Conservation (phyloP, 2,113 vertebrate species). For the Stigmatopora argus region DNA sequence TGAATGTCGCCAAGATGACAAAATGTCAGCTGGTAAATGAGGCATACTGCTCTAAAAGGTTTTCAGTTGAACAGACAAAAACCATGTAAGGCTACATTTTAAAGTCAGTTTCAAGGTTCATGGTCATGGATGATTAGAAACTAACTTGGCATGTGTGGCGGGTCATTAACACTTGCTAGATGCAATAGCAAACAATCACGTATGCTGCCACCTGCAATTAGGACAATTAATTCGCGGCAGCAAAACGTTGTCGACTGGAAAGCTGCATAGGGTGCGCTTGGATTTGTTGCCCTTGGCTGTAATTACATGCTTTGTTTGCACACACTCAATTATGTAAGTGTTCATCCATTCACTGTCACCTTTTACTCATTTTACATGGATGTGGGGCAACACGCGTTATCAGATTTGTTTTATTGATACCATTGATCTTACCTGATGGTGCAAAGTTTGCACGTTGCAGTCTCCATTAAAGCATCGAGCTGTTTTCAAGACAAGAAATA, state of each 20-base stretch:
- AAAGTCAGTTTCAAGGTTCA: background rate
- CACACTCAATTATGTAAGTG: slow-evolving; percentile 18
- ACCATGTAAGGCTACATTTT: slow-evolving; percentile 29
- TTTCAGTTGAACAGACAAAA: slow-evolving; percentile 42
- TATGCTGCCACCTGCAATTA: slow-evolving; percentile 32
- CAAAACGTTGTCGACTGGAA: slow-evolving; percentile 18
- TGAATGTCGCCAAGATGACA: background rate
- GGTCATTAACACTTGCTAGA: slow-evolving; percentile 24
- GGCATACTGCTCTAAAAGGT: slow-evolving; percentile 16
- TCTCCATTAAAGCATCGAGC: slow-evolving; percentile 38
- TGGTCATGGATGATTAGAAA: slow-evolving; percentile 20
- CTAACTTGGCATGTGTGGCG: slow-evolving; percentile 16
- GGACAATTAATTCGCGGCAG: slow-evolving; percentile 19
- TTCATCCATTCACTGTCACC: slow-evolving; percentile 29
- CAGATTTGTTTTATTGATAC: slow-evolving; percentile 46
- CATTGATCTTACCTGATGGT: slow-evolving; percentile 38
- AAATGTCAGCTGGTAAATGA: background rate
- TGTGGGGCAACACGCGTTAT: slow-evolving; percentile 28
- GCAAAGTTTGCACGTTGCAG: slow-evolving; percentile 19
- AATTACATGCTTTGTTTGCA: slow-evolving; percentile 28
- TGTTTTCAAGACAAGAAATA: slow-evolving; percentile 37
- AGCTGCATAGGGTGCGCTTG: slow-evolving; percentile 10
- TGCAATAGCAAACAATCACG: slow-evolving; percentile 24
- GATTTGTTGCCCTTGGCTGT: slow-evolving; percentile 27
- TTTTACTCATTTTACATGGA: slow-evolving; percentile 31